A percentile compares a stretch with the other conserved stretches of the same genome.
These are phyloP conservation scores for Oreochromis tanganicae DNA, from an alignment of 2,113 vertebrate genomes.

Conservation along the genomic window DNA sequence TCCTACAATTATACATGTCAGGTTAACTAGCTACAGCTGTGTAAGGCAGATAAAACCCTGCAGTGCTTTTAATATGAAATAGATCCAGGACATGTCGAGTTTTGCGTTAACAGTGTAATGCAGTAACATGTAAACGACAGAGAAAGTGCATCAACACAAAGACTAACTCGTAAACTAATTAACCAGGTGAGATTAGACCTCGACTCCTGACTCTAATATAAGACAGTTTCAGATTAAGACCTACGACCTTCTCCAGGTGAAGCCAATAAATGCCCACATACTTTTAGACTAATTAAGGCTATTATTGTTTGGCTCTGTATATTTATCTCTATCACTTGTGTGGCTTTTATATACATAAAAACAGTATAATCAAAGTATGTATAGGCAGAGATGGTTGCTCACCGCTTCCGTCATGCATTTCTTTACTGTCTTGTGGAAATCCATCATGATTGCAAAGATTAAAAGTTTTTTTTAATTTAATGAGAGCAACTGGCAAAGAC, in stretches of 20 bases:
- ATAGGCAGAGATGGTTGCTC: neutral
- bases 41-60: neutral
- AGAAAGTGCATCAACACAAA: neutral
- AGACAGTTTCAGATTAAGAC: neutral
- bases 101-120: neutral
- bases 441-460: neutral
- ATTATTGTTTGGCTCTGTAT: neutral
- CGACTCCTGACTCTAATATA: fast-evolving
- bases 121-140: neutral
- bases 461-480: neutral
- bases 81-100: neutral
- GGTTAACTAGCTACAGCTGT: neutral
- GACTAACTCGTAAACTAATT: fast-evolving
- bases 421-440: neutral
- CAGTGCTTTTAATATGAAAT: neutral
- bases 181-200: neutral
- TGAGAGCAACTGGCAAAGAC: neutral
- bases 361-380: fast-evolving
- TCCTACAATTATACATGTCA: neutral
- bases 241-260: fast-evolving
- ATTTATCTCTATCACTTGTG: neutral
- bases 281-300: neutral
- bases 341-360: neutral
- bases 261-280: neutral
- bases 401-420: fast-evolving